Conservation (phyloP, 2,113 vertebrate genomes). For the Gasterosteus nipponicus region DNA sequence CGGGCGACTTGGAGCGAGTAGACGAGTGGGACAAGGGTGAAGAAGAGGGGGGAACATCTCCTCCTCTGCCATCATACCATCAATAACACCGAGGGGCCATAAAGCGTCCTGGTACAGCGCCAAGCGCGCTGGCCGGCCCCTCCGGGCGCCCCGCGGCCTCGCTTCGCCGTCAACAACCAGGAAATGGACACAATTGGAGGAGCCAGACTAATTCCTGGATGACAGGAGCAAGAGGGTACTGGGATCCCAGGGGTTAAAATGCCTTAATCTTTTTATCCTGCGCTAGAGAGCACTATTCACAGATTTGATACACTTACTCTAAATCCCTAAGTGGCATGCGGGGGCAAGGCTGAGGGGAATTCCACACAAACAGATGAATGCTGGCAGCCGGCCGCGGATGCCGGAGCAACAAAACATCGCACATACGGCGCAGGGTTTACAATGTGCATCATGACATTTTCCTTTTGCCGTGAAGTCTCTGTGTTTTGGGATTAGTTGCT, state of each 20-base stretch:
- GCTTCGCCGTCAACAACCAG: slow-evolving; percentile 39
- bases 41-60: slow-evolving; percentile 40
- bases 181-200: slow-evolving; percentile 56
- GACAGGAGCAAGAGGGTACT: slow-evolving; percentile 56
- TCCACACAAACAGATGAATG: slow-evolving; percentile 57
- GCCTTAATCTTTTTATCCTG: slow-evolving; percentile 81
- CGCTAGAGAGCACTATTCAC: slow-evolving; percentile 69
- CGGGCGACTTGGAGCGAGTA: slow-evolving; percentile 44
- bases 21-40: slow-evolving; percentile 50
- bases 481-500: background rate
- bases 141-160: no score
- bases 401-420: slow-evolving; percentile 18
- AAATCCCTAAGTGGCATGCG: slow-evolving; percentile 75
- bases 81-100: slow-evolving; percentile 50
- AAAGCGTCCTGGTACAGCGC: slow-evolving; percentile 44
- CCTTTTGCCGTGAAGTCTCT: background rate
- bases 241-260: slow-evolving; percentile 74
- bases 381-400: slow-evolving; percentile 39
- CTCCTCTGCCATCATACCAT: slow-evolving; percentile 61
- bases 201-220: slow-evolving; percentile 70
- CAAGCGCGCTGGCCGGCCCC: slow-evolving; percentile 42
- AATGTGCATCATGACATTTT: slow-evolving; percentile 11
- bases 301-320: slow-evolving; percentile 76
- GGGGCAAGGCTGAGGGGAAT: slow-evolving; percentile 39
- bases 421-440: slow-evolving; percentile 24